phyloP scores from a whole-genome alignment of 2,888 invertebrate genomes.

The Metallyticus violacea region DNA sequence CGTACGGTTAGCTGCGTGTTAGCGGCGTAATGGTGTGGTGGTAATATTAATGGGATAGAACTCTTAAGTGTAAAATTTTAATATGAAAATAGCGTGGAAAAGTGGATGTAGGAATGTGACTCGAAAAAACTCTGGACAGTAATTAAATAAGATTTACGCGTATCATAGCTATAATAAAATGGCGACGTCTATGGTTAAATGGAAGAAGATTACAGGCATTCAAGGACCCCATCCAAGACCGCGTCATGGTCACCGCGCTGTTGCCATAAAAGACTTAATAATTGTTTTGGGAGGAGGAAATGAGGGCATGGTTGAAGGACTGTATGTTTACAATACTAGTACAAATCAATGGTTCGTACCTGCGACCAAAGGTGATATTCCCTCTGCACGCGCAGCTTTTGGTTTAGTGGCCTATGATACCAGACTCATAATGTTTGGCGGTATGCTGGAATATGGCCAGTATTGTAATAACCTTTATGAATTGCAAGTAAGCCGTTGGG shows the following conservation, averaged over 20 bases:
- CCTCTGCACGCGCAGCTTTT: constrained; percentile 98
- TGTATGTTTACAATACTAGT: constrained; percentile 98
- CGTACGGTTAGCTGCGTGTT: too few relatives aligned
- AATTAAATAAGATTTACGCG: not conserved
- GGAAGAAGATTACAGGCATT: constrained; percentile 94
- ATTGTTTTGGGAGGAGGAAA: constrained; percentile 99
- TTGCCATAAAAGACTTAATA: constrained; percentile 98
- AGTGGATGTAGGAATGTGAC: not conserved
- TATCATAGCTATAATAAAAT: not conserved
- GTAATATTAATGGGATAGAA: too few relatives aligned
- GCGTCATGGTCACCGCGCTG: constrained; percentile 97
- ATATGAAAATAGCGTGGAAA: too few relatives aligned
- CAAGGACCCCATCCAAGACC: constrained; percentile 93
- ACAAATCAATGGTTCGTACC: constrained; percentile 99
- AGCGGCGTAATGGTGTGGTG: too few relatives aligned
- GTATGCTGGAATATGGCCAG: constrained; percentile 99
- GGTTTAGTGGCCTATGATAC: constrained; percentile 97
- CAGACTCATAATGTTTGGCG: constrained; percentile 93
- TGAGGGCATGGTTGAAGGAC: constrained; percentile 99
- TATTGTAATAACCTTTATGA: constrained; percentile 98
- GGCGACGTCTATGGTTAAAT: constrained; percentile 54
- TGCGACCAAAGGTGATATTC: constrained; percentile 93
- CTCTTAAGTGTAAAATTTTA: too few relatives aligned
- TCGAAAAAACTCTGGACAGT: not conserved
- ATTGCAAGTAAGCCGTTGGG: constrained; percentile 91